A percentile compares a stretch with the other conserved stretches of the same genome.
phyloP scores from a whole-genome alignment of 2,113 vertebrate genomes.

The Cololabis saira region DNA sequence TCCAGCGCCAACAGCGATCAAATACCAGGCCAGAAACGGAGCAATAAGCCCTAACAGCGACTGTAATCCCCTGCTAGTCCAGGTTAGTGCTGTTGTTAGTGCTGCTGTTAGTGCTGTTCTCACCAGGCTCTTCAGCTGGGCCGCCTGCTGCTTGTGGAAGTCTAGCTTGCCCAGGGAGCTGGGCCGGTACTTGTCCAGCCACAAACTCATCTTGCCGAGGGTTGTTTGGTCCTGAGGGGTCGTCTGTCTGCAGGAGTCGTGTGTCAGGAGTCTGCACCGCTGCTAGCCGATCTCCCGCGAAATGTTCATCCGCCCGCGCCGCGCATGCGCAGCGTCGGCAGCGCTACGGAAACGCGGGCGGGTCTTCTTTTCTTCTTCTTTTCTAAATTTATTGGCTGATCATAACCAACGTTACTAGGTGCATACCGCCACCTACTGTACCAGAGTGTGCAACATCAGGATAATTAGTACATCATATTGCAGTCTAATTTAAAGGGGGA shows the following conservation, averaged over 20 bases:
- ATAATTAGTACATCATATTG: too few relatives aligned
- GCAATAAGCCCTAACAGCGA: too few relatives aligned
- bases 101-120: constrained; percentile 35
- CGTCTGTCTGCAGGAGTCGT: too few relatives aligned
- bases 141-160: constrained; percentile 93
- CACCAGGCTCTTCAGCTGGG: constrained; percentile 91
- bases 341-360: constrained; percentile 44
- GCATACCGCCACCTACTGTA: too few relatives aligned
- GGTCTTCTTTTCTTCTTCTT: too few relatives aligned
- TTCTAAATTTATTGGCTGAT: too few relatives aligned
- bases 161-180: constrained; percentile 86
- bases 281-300: constrained; percentile 60
- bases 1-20: too few relatives aligned
- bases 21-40: too few relatives aligned
- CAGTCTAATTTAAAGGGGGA: too few relatives aligned
- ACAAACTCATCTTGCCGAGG: constrained; percentile 88
- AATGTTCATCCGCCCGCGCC: constrained; percentile 20
- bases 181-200: constrained; percentile 95
- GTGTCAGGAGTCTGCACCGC: constrained; percentile 1
- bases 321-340: constrained; percentile 23
- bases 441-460: too few relatives aligned
- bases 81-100: background rate
- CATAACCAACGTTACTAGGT: too few relatives aligned
- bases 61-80: too few relatives aligned
- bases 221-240: background rate